Conservation (phyloP, 1,140 invertebrate species). For the Zaprionus kolodkinae region DNA sequence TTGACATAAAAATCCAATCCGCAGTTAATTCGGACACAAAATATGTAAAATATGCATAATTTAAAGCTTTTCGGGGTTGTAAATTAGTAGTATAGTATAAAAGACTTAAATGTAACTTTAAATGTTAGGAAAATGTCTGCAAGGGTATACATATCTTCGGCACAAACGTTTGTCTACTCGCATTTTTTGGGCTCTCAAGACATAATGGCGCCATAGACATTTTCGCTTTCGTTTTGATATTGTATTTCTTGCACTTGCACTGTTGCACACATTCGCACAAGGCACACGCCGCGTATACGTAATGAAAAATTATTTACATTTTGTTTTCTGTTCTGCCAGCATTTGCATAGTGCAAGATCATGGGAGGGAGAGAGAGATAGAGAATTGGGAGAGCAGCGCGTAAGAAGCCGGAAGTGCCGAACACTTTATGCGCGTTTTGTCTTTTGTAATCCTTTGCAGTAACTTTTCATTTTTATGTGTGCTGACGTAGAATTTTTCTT, state of each 20-base stretch:
- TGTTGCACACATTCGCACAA: neutral
- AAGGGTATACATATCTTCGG: too few relatives aligned
- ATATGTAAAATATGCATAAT: too few relatives aligned
- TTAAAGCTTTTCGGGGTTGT: too few relatives aligned
- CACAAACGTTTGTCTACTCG: neutral
- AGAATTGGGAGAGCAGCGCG: neutral
- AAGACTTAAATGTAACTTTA: too few relatives aligned
- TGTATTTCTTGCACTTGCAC: constrained; percentile 8
- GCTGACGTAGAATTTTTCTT: constrained; percentile 33
- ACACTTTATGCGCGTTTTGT: constrained; percentile 52
- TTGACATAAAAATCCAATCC: too few relatives aligned
- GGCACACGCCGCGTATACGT: constrained; percentile 16
- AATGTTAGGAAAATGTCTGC: too few relatives aligned
- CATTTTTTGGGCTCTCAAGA: neutral
- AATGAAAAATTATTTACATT: constrained; percentile 57
- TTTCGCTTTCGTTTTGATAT: constrained; percentile 35
- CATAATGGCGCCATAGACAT: constrained; percentile 21
- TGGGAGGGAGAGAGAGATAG: neutral
- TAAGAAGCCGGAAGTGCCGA: constrained; percentile 28
- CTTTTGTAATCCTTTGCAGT: constrained; percentile 50
- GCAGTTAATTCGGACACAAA: too few relatives aligned
- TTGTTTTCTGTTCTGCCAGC: constrained; percentile 36
- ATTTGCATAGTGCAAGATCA: constrained; percentile 16
- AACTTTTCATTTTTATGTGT: constrained; percentile 60
- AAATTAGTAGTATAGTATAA: too few relatives aligned